Evolutionary conservation across 2,888 invertebrate genomes (phyloP), one percentile per base, ranked within the genome.

Genomic region (Stictocephala bisonia): DNA sequence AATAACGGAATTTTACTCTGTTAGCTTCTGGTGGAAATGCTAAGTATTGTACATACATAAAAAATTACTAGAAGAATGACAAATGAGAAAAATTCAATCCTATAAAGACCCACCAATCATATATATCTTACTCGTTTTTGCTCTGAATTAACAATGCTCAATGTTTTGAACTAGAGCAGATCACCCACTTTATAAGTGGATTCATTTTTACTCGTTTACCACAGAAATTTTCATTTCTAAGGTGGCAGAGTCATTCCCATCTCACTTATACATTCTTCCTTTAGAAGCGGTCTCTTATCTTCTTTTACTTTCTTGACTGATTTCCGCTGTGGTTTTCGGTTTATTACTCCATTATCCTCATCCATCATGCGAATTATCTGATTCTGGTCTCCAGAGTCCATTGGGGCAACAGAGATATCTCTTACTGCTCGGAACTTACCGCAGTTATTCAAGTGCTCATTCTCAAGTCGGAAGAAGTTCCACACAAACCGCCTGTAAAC

Each of bases 381-480:
- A 2, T 85, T 83, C 83, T 92, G 91, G 84, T 93, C 93, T 11
- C 90, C 90, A 56, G 91, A 90, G 81, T 92, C 89, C 78, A 93
- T 87, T 4, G 93, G 93, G 3, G 91, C 92, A 9, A 93, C 90
- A 0, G 91, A 92, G 76, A 95, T 95, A 83, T 95, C 95, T 58
- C 95, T 85, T 0, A 95, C 94, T 7, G 95, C 95, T 83, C 95
- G 87, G 86, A 95, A 95, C 84, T 90, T 90, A 85, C 95, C 95
- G 84, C 94, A 95, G 84, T 95, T 95, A 84, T 95, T 95, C 74
- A 95, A 85, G 83, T 95, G 95, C 82, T 95, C 95, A 84, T 95
- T 95, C 84, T 95, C 95, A 78, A 95, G 84, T 1, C 95, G 93
- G 85, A 95, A 94, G 82, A 92, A 95, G 83, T 95, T 95, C 95